Conservation (phyloP, 2,113 vertebrate species). For the Chaetodon auriga region DNA sequence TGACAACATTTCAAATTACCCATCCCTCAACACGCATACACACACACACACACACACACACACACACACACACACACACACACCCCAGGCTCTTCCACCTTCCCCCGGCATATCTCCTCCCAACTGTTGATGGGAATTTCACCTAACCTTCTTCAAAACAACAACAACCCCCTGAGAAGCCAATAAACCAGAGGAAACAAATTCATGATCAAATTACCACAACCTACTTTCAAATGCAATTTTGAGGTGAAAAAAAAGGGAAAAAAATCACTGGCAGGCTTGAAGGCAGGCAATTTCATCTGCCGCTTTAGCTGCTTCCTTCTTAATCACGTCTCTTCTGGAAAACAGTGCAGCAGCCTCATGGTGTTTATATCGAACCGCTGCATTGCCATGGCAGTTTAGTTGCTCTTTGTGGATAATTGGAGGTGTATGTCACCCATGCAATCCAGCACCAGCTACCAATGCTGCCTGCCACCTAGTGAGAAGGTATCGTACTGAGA, state of each 20-base stretch:
- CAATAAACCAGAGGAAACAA: slow-evolving; percentile 49
- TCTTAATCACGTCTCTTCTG: slow-evolving; percentile 42
- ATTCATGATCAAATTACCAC: slow-evolving; percentile 66
- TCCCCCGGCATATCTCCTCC: neutral
- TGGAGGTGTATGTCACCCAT: slow-evolving; percentile 49
- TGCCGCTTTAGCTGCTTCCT: slow-evolving; percentile 18
- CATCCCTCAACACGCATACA: slow-evolving; percentile 5
- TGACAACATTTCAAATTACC: slow-evolving; percentile 19
- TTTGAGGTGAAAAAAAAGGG: slow-evolving; percentile 31
- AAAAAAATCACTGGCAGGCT: slow-evolving; percentile 24
- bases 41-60: slow-evolving; percentile 7
- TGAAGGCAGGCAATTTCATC: slow-evolving; percentile 44
- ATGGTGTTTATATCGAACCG: slow-evolving; percentile 57
- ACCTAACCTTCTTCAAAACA: slow-evolving; percentile 33
- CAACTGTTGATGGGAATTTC: slow-evolving; percentile 30
- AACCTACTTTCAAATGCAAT: slow-evolving; percentile 51
- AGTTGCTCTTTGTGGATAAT: slow-evolving; percentile 53
- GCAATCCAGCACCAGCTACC: neutral
- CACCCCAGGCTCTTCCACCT: neutral
- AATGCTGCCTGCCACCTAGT: slow-evolving; percentile 2
- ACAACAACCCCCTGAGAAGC: slow-evolving; percentile 30
- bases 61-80: slow-evolving; percentile 5
- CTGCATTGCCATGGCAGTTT: slow-evolving; percentile 36
- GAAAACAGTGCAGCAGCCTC: slow-evolving; percentile 43
- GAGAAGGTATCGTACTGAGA: slow-evolving; percentile 13